A percentile compares a stretch with the other conserved stretches of the same genome.
phyloP scores from a whole-genome alignment of 2,888 invertebrate genomes.

The Ethmia dodecea region DNA sequence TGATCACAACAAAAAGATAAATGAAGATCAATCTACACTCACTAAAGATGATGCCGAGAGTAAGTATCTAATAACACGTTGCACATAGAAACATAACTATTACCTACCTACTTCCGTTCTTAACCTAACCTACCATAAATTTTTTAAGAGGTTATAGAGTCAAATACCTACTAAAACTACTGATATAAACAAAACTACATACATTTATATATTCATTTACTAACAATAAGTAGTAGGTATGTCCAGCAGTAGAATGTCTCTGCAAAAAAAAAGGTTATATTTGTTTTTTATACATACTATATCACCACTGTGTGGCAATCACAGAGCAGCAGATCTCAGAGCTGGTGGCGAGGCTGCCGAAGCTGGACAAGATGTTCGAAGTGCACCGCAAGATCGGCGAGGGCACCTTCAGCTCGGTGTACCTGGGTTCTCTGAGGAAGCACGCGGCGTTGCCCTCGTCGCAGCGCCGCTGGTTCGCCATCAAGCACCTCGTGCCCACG shows the following conservation, averaged over 20 bases:
- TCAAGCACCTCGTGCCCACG: conserved; percentile 92
- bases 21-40: conserved; percentile 33
- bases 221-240: background rate
- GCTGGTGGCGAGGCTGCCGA: conserved; percentile 74
- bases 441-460: conserved; percentile 45
- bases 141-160: too few species aligned
- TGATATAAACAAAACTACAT: background rate
- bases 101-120: too few species aligned
- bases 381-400: conserved; percentile 86
- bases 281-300: background rate
- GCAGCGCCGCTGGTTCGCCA: conserved; percentile 82
- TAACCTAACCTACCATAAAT: too few species aligned
- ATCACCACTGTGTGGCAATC: conserved; percentile 20
- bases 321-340: conserved; percentile 58
- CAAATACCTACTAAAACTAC: background rate
- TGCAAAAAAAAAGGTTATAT: background rate
- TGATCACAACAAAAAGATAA: conserved; percentile 42
- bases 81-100: too few species aligned
- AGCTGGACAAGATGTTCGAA: conserved; percentile 79
- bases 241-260: background rate
- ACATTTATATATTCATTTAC: background rate
- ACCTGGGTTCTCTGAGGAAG: conserved; percentile 82
- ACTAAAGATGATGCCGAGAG: conserved; percentile 57
- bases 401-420: conserved; percentile 93
- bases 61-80: conserved; percentile 31